Evolutionary conservation across 2,113 vertebrate species (phyloP), one percentile per base, ranked within the genome.

Genomic region (Tachycineta bicolor): DNA sequence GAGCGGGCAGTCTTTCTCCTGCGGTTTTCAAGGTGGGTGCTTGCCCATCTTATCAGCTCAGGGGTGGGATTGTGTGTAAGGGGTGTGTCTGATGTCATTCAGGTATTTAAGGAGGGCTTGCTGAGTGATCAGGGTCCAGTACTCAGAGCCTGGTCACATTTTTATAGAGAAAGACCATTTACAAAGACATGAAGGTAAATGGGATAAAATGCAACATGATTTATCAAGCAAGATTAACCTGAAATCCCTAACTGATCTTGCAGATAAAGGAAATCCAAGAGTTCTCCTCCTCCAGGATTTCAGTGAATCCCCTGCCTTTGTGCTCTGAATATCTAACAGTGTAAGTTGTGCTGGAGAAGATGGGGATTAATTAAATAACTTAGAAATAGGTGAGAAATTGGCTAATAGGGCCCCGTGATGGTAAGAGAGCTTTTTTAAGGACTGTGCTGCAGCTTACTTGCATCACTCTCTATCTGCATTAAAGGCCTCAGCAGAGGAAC

Each of bases 221-320:
- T 89, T 89, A 92, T 83, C 77, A 83, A 62, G 87, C 15, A 74
- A 83, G 83, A 89, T 91, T 91, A 94, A 89, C 83, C 64, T 55
- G 73, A 92, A 92, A 96, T 89, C 80, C 76, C 34, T 63, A 92
- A 65, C 64, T 59, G 81, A 94, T 91, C 83, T 93, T 77, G 87
- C 41, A 84, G 83, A 94, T 95, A 89, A 93, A 83, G 64, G 73
- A 94, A 94, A 96, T 83, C 55, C 87, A 87, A 50, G 28, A 67
- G 80, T 84, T 89, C 63, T 76, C 24, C 24, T 93, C 81, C 64
- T 77, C 46, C 6, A n/a, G 50, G 89, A 83, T 89, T 94, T 91
- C 29, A 63, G 73, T 67, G 89, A 91, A 93, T 83, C 37, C 71
- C n/a, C 10, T 58, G 50, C 31, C 34, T 70, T 78, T 11, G 26